Evolutionary conservation across 2,888 invertebrate species (phyloP).

Genomic region (Odontocolon sp.): DNA sequence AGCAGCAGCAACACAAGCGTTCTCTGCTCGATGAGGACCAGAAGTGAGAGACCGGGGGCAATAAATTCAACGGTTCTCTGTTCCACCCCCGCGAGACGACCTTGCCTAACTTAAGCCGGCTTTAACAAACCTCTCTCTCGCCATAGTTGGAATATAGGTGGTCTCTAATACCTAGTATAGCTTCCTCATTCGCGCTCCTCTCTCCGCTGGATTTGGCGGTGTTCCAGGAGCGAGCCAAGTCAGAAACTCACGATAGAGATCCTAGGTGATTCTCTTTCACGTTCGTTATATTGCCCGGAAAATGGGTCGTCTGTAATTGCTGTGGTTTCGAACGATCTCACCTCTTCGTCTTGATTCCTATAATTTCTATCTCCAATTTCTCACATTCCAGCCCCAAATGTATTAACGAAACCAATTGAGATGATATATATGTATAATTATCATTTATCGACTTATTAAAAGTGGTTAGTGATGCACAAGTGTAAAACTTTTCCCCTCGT

Average conservation of each 20-base stretch:
- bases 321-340: conserved; percentile 58
- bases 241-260: conserved; percentile 46
- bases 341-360: conserved; percentile 37
- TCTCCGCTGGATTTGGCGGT: conserved; percentile 73
- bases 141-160: conserved; percentile 64
- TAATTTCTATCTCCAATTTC: conserved; percentile 12
- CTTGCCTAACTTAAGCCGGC: conserved; percentile 76
- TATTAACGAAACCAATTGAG: background rate
- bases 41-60: conserved; percentile 38
- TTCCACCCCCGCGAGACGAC: conserved; percentile 64
- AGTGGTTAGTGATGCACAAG: too few species aligned
- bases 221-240: conserved; percentile 72
- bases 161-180: conserved; percentile 47
- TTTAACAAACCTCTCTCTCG: conserved; percentile 73
- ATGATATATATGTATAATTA: background rate
- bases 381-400: conserved; percentile 6
- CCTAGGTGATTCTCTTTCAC: conserved; percentile 41
- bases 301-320: conserved; percentile 79
- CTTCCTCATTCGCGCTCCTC: conserved; percentile 48
- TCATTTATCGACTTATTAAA: background rate
- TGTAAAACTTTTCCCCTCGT: too few species aligned
- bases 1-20: background rate
- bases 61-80: conserved; percentile 51
- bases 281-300: conserved; percentile 77
- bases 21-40: conserved; percentile 15